These are phyloP conservation scores for Otis tarda DNA, from an alignment of 2,113 vertebrate species.

Conservation along the genomic window DNA sequence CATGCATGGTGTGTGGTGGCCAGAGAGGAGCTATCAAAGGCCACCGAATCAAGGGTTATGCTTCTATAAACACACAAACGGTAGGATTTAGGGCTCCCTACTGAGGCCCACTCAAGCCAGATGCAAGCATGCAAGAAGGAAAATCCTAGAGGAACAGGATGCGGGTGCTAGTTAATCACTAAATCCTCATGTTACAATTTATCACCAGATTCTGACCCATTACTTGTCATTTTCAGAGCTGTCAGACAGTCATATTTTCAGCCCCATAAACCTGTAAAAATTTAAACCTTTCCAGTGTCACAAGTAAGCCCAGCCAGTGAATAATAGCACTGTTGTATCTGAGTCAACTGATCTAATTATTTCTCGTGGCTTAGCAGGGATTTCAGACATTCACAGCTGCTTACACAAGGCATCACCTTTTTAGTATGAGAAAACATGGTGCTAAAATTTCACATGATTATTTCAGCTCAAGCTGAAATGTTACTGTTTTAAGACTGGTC, in stretches of 20 bases:
- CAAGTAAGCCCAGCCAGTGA: background rate
- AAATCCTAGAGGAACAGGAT: background rate
- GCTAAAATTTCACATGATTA: background rate
- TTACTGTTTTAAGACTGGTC: background rate
- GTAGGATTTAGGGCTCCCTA: background rate
- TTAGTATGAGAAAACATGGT: background rate
- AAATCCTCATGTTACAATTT: background rate
- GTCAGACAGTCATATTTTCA: background rate
- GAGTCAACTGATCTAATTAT: slow-evolving; percentile 39
- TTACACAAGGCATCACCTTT: slow-evolving; percentile 14
- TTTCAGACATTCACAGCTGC: background rate
- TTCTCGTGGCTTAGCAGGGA: background rate
- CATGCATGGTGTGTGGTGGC: background rate
- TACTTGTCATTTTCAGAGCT: background rate
- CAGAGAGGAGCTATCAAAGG: background rate
- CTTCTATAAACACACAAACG: background rate
- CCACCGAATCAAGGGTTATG: background rate
- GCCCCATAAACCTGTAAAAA: background rate
- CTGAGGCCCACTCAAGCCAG: background rate
- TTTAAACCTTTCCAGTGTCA: background rate
- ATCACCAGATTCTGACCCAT: background rate
- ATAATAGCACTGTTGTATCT: background rate
- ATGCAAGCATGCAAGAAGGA: background rate
- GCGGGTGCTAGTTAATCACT: background rate
- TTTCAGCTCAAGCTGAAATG: background rate